These are phyloP conservation scores for Trididemnum miniatum DNA, from an alignment of 23 tunicate genomes.

Conservation along the genomic window DNA sequence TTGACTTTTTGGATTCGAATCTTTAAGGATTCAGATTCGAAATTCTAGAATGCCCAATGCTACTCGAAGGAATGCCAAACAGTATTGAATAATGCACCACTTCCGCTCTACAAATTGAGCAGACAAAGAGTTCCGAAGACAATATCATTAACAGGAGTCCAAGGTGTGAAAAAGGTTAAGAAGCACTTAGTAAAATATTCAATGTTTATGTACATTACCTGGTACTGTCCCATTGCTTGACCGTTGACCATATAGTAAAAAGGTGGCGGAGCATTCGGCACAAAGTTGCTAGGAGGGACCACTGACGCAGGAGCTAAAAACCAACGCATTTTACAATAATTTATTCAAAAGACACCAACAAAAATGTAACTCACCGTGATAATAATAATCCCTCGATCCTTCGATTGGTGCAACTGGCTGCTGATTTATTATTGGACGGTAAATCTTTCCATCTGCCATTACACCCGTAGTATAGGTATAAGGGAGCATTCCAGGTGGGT, in stretches of 20 bases:
- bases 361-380: neutral
- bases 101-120: no score
- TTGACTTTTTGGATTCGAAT: no score
- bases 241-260: slow-evolving; percentile 24
- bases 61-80: no score
- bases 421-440: neutral
- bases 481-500: slow-evolving; percentile 17
- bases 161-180: neutral
- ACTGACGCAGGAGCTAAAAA: neutral
- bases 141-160: neutral
- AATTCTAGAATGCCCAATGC: no score
- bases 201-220: neutral
- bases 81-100: no score
- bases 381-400: neutral
- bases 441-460: neutral
- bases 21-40: no score
- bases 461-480: neutral
- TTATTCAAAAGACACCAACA: no score
- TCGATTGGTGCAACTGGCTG: neutral
- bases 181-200: neutral
- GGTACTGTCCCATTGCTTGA: slow-evolving; percentile 4
- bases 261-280: neutral
- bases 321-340: no score
- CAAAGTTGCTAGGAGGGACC: neutral
- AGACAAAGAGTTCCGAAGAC: no score